Conservation (phyloP, 2,797 vertebrate species). For the Parambassis ranga region DNA sequence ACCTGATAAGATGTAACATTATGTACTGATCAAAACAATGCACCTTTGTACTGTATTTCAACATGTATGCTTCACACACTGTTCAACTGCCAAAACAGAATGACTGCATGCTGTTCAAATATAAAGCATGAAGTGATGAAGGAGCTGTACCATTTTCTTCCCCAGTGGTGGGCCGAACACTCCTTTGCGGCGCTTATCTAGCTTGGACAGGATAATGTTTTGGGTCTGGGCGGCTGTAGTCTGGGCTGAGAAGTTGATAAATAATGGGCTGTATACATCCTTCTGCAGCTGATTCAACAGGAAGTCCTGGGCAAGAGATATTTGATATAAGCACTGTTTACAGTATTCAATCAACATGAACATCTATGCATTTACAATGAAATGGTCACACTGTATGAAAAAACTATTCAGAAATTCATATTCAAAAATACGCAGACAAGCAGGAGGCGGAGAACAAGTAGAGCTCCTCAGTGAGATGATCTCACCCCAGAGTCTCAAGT, state of each 20-base stretch:
- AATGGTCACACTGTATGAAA: not conserved
- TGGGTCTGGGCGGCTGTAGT: constrained; percentile 94
- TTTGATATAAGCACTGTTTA: not conserved
- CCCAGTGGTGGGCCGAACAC: constrained; percentile 88
- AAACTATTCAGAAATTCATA: too few species aligned
- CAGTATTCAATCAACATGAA: not conserved
- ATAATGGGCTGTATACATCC: constrained; percentile 86
- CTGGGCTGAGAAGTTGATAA: constrained; percentile 94
- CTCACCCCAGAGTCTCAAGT: constrained; percentile 45
- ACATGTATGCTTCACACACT: not conserved
- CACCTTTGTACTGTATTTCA: not conserved
- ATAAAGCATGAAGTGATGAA: not conserved
- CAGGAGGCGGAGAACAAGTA: constrained; percentile 31
- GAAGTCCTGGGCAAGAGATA: constrained; percentile 82
- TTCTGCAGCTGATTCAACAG: constrained; percentile 87
- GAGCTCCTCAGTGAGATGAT: constrained; percentile 42
- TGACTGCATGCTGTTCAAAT: not conserved
- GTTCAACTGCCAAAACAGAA: not conserved
- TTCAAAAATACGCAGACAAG: too few species aligned
- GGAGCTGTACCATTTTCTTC: constrained; percentile 85
- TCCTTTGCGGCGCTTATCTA: constrained; percentile 91
- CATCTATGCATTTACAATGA: not conserved
- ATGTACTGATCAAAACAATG: not conserved
- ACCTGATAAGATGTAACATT: constrained; percentile 72
- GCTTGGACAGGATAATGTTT: constrained; percentile 91